A percentile compares a stretch with the other conserved stretches of the same genome.
phyloP scores from a whole-genome alignment of 2,888 invertebrate species.

The Sphaerophoria rueppellii region DNA sequence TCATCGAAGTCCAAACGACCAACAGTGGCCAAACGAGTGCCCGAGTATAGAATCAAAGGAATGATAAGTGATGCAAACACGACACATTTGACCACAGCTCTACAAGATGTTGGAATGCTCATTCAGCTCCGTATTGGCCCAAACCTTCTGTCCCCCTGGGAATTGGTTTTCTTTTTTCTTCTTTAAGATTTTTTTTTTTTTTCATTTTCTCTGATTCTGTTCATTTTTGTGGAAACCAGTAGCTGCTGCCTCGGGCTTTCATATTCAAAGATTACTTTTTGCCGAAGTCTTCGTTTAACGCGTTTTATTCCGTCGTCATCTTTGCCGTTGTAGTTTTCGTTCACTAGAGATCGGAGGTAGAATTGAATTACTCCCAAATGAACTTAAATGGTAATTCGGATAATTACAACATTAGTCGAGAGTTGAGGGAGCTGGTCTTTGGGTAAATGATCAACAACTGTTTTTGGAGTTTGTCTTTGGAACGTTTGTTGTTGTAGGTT shows the following conservation, averaged over 20 bases:
- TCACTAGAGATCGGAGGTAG: slow-evolving; percentile 48
- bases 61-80: slow-evolving; percentile 74
- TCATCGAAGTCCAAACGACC: not conserved
- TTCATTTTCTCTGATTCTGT: not conserved
- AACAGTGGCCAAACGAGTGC: slow-evolving; percentile 4
- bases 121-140: slow-evolving; percentile 69
- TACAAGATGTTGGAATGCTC: slow-evolving; percentile 64
- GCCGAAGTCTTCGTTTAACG: slow-evolving; percentile 11
- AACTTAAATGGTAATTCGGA: slow-evolving; percentile 73
- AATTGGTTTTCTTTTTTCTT: slow-evolving; percentile 60
- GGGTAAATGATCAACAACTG: slow-evolving; percentile 52
- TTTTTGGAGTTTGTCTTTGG: not conserved
- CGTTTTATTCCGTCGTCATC: not conserved
- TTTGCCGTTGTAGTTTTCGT: not conserved
- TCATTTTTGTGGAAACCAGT: slow-evolving; percentile 46
- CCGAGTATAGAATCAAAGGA: slow-evolving; percentile 68
- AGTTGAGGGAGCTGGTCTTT: not conserved
- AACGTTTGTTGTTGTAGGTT: slow-evolving; percentile 41
- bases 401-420: slow-evolving; percentile 63
- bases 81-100: slow-evolving; percentile 70
- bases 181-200: not conserved
- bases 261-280: not conserved
- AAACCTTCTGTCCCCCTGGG: slow-evolving; percentile 58
- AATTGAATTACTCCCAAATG: slow-evolving; percentile 65
- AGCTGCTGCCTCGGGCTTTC: slow-evolving; percentile 47